phyloP scores from a whole-genome alignment of 2,113 vertebrate species.

The Tichodroma muraria region DNA sequence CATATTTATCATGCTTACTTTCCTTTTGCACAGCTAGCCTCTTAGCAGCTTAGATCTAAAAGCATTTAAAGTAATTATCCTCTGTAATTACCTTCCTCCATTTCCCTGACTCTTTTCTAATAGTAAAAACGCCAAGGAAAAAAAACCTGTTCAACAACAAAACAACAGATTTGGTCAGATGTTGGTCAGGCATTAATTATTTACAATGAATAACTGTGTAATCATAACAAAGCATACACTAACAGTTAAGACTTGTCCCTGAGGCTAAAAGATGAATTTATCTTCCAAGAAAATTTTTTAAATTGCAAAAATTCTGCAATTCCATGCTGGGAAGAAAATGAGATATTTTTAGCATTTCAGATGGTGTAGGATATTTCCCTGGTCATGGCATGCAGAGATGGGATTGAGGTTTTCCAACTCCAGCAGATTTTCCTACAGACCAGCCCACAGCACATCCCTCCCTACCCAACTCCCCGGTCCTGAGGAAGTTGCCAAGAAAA shows the following conservation, averaged over 20 bases:
- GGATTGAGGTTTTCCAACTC: neutral
- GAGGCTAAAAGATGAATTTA: neutral
- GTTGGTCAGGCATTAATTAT: neutral
- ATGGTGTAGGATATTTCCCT: neutral
- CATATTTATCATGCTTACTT: neutral
- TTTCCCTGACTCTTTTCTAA: neutral
- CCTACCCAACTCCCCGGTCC: neutral
- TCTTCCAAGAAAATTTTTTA: neutral
- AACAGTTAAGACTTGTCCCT: neutral
- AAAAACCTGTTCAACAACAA: neutral
- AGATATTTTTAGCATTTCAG: neutral
- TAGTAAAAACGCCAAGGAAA: neutral
- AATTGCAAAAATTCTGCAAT: neutral
- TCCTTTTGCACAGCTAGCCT: neutral
- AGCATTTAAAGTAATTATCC: conserved; percentile 15
- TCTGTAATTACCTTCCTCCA: conserved; percentile 9
- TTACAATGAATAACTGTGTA: neutral
- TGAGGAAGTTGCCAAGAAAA: neutral
- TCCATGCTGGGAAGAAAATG: neutral
- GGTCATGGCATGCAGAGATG: neutral
- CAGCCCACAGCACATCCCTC: neutral
- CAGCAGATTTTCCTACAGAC: neutral
- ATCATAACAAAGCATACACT: neutral
- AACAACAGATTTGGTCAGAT: neutral
- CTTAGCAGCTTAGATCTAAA: conserved; percentile 37